Evolutionary conservation across 1,140 invertebrate species (phyloP).

Genomic region (Bombus vancouverensis): DNA sequence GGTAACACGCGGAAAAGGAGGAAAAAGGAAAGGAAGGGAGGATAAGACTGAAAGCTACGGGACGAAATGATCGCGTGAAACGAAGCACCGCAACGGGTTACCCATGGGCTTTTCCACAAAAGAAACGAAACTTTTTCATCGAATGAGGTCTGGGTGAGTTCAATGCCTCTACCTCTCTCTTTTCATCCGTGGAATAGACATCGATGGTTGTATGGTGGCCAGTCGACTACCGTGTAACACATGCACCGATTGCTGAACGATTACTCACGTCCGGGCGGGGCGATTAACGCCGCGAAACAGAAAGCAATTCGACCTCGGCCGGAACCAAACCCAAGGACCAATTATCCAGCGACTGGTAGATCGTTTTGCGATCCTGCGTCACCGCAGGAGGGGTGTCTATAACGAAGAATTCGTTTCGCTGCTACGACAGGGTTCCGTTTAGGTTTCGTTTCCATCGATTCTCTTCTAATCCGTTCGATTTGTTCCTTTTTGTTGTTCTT

Average conservation of each 20-base stretch:
- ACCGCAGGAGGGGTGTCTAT: conserved; percentile 29
- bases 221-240: conserved; percentile 34
- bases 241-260: conserved; percentile 55
- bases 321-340: conserved; percentile 62
- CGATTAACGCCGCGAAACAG: conserved; percentile 57
- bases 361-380: conserved; percentile 47
- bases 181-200: conserved; percentile 40
- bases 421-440: conserved; percentile 3
- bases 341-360: conserved; percentile 54
- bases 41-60: rapidly evolving
- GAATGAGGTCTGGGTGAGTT: conserved; percentile 54
- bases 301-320: conserved; percentile 65
- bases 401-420: conserved; percentile 40
- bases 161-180: conserved; percentile 60
- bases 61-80: neutral
- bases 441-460: neutral
- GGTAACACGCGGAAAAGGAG: too few species aligned
- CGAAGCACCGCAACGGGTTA: neutral
- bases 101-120: conserved; percentile 37
- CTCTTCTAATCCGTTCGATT: neutral
- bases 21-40: rapidly evolving
- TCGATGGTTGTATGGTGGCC: neutral
- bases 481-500: neutral
- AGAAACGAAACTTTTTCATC: conserved; percentile 46
- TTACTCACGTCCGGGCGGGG: conserved; percentile 58